Evolutionary conservation across 2,797 vertebrate genomes (phyloP), one percentile per base, ranked within the genome.

Genomic region (Pagetopsis macropterus): DNA sequence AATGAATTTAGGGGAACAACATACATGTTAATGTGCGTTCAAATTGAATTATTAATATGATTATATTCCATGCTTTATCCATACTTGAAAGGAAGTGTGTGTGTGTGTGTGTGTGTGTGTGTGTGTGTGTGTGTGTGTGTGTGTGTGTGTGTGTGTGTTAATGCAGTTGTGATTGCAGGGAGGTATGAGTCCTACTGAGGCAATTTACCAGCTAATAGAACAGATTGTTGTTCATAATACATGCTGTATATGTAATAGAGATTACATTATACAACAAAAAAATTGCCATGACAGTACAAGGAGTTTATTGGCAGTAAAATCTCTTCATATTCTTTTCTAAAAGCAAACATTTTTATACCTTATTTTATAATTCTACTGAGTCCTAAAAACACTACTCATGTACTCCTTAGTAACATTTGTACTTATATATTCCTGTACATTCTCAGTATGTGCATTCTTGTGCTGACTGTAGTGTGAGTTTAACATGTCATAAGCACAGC

Each of bases 21-120:
- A 87, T 84, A 87, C 78, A 82, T 90, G 90, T 91, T 93, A 88
- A 92, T 91, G 79, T 69, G 74, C 27, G 43, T 81, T 79, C 78
- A 88, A 93, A 90, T 91, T 19, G 27, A 91, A 91, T 92, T 85
- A 85, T 84, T 79, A 27, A 27, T 27, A 72, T 70, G 74, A 87
- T 88, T 81, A 49, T 69, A 65, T 69, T 86, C 69, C 52, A 71
- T 81, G 78, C 80, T 87, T 84, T 81, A 82, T 89, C 84, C 61
- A 17, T 45, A 65, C 76, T 69, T 62, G 61, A 70, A 76, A 65
- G 46, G 67, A 33, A 63, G 49, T 55, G 61, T 21, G 63, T 46
- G 9, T 27, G 60, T 62, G 48, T 76, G 68, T 60, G 60, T 51
- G 27, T 27, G 27, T 27, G 27, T 27, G 27, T 27, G 27, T 27